Percentiles rank a stretch among this genome's conserved stretches.
Evolutionary conservation across 2,797 vertebrate species (phyloP).

Genomic region (Botia almorhae): DNA sequence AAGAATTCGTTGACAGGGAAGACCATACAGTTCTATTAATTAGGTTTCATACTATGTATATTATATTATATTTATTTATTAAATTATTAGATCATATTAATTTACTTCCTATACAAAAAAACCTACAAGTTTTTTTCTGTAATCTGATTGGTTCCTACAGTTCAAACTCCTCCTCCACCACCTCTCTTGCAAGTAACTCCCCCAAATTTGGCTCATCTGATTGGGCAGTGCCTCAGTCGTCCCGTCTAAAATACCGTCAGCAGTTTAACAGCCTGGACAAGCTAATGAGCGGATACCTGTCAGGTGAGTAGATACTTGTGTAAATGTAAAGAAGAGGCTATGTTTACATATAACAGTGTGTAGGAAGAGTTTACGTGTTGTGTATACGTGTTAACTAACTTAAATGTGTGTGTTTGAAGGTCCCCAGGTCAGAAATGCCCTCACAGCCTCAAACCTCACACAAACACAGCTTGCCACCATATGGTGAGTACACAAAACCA

Average conservation of each 20-base stretch:
- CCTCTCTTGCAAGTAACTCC: constrained; percentile 85
- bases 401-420: constrained; percentile 74
- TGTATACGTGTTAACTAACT: constrained; percentile 23
- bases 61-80: too few relatives aligned
- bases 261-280: constrained; percentile 97
- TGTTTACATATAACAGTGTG: constrained; percentile 1
- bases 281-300: constrained; percentile 92
- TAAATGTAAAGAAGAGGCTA: neutral
- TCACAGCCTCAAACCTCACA: constrained; percentile 91
- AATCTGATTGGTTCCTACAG: constrained; percentile 66
- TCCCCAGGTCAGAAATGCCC: constrained; percentile 92
- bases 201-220: constrained; percentile 84
- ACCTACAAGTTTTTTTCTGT: neutral
- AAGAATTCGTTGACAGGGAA: too few relatives aligned
- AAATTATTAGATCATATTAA: too few relatives aligned
- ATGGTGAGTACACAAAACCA: constrained; percentile 83
- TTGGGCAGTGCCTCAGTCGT: constrained; percentile 94
- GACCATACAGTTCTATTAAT: too few relatives aligned
- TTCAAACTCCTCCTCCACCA: constrained; percentile 88
- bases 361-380: neutral
- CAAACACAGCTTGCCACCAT: constrained; percentile 97
- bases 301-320: constrained; percentile 76
- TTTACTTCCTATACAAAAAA: too few relatives aligned
- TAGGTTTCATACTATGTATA: too few relatives aligned
- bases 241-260: constrained; percentile 95